These are phyloP conservation scores for Amblyornis subalaris DNA, from an alignment of 2,113 vertebrate species.

Conservation along the genomic window DNA sequence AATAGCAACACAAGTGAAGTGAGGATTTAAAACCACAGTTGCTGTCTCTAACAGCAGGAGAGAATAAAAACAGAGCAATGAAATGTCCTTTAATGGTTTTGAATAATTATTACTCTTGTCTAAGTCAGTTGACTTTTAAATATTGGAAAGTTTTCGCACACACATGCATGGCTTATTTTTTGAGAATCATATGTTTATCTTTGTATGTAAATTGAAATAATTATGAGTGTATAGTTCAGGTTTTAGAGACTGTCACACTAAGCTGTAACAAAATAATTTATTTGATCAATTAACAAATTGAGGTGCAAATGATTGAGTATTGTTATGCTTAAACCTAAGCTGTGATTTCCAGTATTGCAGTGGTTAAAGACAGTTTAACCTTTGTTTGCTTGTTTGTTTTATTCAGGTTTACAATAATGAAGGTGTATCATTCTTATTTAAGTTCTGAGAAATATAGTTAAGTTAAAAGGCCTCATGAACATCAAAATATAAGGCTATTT, in stretches of 20 bases:
- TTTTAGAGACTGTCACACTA: not conserved
- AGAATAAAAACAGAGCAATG: not conserved
- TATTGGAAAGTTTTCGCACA: not conserved
- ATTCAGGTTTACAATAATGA: not conserved
- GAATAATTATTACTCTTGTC: not conserved
- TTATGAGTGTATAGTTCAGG: not conserved
- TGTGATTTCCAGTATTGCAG: not conserved
- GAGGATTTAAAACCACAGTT: conserved; percentile 15
- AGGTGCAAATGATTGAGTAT: not conserved
- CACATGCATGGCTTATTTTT: not conserved
- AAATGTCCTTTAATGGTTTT: not conserved
- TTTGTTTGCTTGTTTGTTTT: not conserved
- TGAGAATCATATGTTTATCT: not conserved
- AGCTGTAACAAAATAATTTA: not conserved
- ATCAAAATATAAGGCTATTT: not conserved
- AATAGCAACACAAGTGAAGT: not conserved
- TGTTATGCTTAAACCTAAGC: not conserved
- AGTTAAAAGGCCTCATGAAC: not conserved
- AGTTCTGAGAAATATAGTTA: not conserved
- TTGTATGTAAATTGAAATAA: not conserved
- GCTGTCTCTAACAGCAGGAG: not conserved
- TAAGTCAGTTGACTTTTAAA: not conserved
- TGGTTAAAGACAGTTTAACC: not conserved
- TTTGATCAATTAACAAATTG: not conserved
- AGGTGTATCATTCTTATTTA: not conserved